Evolutionary conservation across 2,888 invertebrate species (phyloP).

Genomic region (Diploptera punctata): DNA sequence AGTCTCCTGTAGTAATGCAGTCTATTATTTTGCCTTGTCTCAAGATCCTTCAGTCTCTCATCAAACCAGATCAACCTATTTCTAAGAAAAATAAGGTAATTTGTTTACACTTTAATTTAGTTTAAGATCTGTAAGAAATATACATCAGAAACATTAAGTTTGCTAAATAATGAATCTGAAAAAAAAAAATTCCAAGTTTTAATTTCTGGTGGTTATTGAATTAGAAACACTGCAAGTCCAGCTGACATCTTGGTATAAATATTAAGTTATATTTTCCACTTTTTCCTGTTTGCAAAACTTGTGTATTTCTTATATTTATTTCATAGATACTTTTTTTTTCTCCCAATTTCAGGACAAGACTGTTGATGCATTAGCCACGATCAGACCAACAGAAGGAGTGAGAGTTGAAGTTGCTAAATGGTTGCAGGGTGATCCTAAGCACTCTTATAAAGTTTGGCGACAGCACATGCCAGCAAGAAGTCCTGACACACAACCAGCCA

Average conservation of each 20-base stretch:
- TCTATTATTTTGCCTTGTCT: constrained; percentile 92
- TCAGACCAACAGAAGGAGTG: constrained; percentile 65
- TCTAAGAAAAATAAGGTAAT: constrained; percentile 61
- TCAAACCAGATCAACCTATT: constrained; percentile 68
- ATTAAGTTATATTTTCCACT: no score
- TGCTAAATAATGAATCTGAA: not conserved
- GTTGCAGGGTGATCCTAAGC: constrained; percentile 71
- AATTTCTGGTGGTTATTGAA: no score
- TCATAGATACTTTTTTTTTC: no score
- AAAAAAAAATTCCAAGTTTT: not conserved
- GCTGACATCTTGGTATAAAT: no score
- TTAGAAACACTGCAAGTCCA: no score
- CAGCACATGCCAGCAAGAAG: constrained; percentile 62
- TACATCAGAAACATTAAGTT: no score
- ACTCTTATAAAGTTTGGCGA: constrained; percentile 77
- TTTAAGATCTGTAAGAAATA: no score
- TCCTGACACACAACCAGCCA: constrained; percentile 42
- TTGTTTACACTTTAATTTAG: no score
- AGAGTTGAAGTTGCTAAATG: constrained; percentile 77
- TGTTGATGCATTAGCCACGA: constrained; percentile 60
- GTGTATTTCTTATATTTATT: no score
- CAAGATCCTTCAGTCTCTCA: constrained; percentile 85
- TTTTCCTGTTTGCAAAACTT: no score
- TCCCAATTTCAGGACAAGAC: constrained; percentile 55
- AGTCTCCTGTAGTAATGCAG: constrained; percentile 87